Conservation (phyloP, 2,888 invertebrate species). For the Brachyopa scutellaris region DNA sequence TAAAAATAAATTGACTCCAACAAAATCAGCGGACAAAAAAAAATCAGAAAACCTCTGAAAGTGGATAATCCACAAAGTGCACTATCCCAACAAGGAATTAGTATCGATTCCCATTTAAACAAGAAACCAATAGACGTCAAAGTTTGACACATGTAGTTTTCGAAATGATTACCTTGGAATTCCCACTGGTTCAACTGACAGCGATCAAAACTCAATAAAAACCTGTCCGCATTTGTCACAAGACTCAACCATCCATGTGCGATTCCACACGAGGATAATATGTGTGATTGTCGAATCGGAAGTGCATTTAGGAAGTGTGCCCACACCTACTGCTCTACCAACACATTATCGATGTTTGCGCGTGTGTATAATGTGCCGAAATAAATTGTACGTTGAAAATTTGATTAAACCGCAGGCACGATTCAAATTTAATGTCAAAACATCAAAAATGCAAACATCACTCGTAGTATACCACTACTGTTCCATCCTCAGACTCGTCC, state of each 20-base stretch:
- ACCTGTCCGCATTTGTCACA: not conserved
- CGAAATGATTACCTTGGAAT: too few species aligned
- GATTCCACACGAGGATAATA: not conserved
- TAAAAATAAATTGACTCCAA: too few species aligned
- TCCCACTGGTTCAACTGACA: too few species aligned
- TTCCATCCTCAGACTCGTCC: not conserved
- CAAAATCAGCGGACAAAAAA: too few species aligned
- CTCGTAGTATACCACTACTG: not conserved
- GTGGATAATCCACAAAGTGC: too few species aligned
- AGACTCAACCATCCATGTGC: not conserved
- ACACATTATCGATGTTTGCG: too few species aligned
- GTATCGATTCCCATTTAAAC: too few species aligned
- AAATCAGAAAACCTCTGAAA: too few species aligned
- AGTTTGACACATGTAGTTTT: too few species aligned
- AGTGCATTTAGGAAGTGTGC: not conserved
- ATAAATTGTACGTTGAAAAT: conserved; percentile 57
- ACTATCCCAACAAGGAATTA: too few species aligned
- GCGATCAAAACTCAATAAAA: not conserved
- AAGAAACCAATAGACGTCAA: too few species aligned
- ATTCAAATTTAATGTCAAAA: conserved; percentile 68
- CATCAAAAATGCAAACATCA: conserved; percentile 67
- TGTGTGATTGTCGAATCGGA: not conserved
- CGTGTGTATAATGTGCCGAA: conserved; percentile 40
- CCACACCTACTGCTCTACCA: too few species aligned
- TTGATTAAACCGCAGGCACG: conserved; percentile 68